Evolutionary conservation across 1,140 invertebrate species (phyloP), one percentile per base, ranked within the genome.

Genomic region (Brachionus koreanus): DNA sequence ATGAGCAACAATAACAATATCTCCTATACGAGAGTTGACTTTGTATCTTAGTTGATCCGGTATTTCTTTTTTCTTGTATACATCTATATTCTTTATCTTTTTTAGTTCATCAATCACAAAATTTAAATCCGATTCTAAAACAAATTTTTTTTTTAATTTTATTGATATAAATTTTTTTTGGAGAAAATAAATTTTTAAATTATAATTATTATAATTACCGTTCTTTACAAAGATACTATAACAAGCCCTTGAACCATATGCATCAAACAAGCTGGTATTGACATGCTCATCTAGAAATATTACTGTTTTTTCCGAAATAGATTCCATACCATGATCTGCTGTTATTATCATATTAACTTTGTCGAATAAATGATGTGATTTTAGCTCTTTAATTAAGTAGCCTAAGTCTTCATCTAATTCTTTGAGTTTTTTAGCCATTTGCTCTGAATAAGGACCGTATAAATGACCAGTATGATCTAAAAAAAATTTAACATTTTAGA

Each of bases 21-120:
- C 85, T 39, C 85, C 79, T 13, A 92, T 87, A 65, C 92, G 85
- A 33, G 85, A 84, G 85, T 91, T 91, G 46, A 91, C 89, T 75
- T 87, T 89, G 82, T 91, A 92, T 85, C 91, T 90, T 87, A 90
- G 92, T 72, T 88, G 86, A 25, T 90, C 85, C 25, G 90, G 90
- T 79, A 91, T 89, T 19, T 92, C 89, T 25, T 89, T 84, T 83
- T 90, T 91, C 83, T 86, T 89, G 84, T 90, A 92, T 37, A 92
- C 90, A 25, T 86, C 86, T 83, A 92, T 92, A 63, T 89, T 86
- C 46, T 74, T 12, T 61, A 83, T 89, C 46, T 86, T 85, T 84
- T 84, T 85, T n/a, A 93, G 85, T 61, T 86, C 85, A n/a, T 89
- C 83, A 84, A 91, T 91, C 79, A 92, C 86, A 13, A 85, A 82